Base-by-base conservation (phyloP, 2,113 vertebrate species). In the Apeltes quadracus region DNA sequence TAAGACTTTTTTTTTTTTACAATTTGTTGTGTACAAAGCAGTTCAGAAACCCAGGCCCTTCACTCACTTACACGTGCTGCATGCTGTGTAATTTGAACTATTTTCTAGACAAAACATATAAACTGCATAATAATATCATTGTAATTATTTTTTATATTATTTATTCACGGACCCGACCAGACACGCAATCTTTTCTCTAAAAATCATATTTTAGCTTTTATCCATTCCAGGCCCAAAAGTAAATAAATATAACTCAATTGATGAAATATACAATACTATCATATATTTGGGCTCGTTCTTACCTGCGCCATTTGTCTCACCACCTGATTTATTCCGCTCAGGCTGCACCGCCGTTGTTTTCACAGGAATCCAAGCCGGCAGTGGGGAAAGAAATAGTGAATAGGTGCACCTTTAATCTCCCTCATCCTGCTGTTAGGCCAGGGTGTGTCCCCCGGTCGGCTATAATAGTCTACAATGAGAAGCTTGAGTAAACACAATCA, bases 401-500 rank as follows among this genome's bases (percentile, higher is more conserved):
- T 90, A 85, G 76, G 86, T 81, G 80, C 79, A 82, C 70, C 73
- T 84, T 81, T 92, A 93, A 93, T 90, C 91, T 87, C 54, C 59
- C 72, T 91, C 79, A 90, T 89, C 89, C 84, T 85, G 67, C 82
- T 84, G 81, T 87, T 84, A 89, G 87, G 76, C 78, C 82, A 77
- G 84, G 92, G 85, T 77, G 89, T 88, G 89, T 90, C 87, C 78
- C 79, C 75, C 57, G 58, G 75, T 91, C 86, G 85, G 71, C 82
- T 53, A 67, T 93, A 93, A 92, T 92, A 89, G 91, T 89, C 88
- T 88, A 90, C 91, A 89, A 93, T 92, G 88, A 93, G 90, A 91
- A 88, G 90, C 92, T 87, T 88, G 88, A 94, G 88, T 91, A 93
- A 94, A 93, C 90, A 93, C 89, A 92, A 93, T 93, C 92, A 93